A percentile compares a stretch with the other conserved stretches of the same genome.
Conservation (phyloP, 2,888 invertebrate genomes). For the Watsonalla cultraria region DNA sequence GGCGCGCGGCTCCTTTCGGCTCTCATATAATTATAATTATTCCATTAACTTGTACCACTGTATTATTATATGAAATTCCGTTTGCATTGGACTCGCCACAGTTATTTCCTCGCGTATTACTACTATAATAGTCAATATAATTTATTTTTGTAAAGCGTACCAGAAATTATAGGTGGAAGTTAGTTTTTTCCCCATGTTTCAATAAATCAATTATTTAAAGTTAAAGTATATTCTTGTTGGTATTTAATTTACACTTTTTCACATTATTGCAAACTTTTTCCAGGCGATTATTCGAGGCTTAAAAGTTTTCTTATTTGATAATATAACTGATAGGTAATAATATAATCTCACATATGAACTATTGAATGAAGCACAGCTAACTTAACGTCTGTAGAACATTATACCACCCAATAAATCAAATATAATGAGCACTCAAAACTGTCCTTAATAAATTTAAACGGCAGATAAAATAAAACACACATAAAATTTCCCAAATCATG, state of each 20-base stretch:
- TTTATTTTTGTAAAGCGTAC: not conserved
- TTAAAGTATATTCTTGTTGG: too few species aligned
- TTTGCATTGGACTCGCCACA: constrained; percentile 40
- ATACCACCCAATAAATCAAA: not conserved
- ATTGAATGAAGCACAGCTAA: too few species aligned
- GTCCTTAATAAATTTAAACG: not conserved
- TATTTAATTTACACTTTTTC: too few species aligned
- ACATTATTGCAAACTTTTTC: too few species aligned
- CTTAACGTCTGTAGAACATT: too few species aligned
- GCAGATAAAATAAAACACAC: constrained; percentile 2
- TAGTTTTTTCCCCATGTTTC: not conserved
- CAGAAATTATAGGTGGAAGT: not conserved
- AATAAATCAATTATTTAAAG: not conserved
- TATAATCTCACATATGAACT: too few species aligned
- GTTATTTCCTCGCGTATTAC: constrained; percentile 19
- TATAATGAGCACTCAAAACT: not conserved
- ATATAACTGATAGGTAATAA: too few species aligned
- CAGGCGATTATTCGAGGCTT: too few species aligned
- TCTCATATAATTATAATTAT: constrained; percentile 73
- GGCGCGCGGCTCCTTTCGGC: constrained; percentile 65
- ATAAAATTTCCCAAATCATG: constrained; percentile 29
- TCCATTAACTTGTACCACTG: constrained; percentile 70
- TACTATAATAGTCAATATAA: not conserved
- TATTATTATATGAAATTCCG: constrained; percentile 64
- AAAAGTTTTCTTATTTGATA: too few species aligned